Conservation (phyloP, 2,113 vertebrate genomes). For the Oplegnathus fasciatus region DNA sequence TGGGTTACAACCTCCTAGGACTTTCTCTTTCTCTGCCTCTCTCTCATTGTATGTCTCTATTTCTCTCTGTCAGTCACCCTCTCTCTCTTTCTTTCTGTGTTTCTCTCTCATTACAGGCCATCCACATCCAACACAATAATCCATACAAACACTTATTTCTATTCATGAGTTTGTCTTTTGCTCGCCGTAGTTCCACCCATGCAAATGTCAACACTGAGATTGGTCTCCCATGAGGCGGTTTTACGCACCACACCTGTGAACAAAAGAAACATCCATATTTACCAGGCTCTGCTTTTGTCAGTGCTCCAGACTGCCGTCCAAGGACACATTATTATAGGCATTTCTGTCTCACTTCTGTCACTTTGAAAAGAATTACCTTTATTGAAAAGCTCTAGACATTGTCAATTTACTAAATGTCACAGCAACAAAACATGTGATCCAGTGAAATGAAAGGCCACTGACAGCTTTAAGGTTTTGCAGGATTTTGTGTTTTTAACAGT, state of each 20-base stretch:
- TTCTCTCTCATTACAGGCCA: conserved; percentile 58
- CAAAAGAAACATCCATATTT: conserved; percentile 64
- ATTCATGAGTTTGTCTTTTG: conserved; percentile 73
- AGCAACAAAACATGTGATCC: conserved; percentile 7
- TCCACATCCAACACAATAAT: conserved; percentile 58
- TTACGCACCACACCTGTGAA: conserved; percentile 53
- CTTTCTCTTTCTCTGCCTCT: conserved; percentile 19
- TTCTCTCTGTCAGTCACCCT: conserved; percentile 21
- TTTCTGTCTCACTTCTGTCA: conserved; percentile 47
- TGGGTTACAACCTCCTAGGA: conserved; percentile 18
- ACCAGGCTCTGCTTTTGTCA: conserved; percentile 41
- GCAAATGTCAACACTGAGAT: conserved; percentile 63
- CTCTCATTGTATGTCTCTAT: conserved; percentile 18
- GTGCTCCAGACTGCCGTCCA: conserved; percentile 17
- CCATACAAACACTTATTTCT: conserved; percentile 73
- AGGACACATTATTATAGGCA: conserved; percentile 11
- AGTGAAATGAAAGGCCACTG: neutral
- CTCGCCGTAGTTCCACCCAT: conserved; percentile 38
- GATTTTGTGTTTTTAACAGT: accelerated
- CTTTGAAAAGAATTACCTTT: conserved; percentile 12
- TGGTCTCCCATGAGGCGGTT: conserved; percentile 35
- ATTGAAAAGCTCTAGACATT: conserved; percentile 8
- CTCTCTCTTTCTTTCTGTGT: conserved; percentile 29
- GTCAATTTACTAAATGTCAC: neutral
- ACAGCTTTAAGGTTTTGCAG: neutral